A percentile compares a stretch with the other conserved stretches of the same genome.
These are phyloP conservation scores for Pempheris klunzingeri DNA, from an alignment of 2,797 vertebrate species.

Conservation along the genomic window DNA sequence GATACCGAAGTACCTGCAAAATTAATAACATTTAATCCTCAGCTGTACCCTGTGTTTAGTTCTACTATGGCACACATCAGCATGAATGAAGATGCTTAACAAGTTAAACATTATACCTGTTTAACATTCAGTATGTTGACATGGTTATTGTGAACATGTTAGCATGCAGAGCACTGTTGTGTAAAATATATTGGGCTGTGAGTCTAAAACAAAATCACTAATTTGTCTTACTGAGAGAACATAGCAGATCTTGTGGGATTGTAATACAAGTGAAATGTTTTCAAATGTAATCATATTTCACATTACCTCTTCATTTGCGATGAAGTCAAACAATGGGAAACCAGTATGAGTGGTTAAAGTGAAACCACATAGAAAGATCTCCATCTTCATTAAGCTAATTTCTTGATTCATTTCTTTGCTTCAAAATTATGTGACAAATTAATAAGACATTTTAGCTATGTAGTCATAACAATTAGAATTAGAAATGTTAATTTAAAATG, in stretches of 20 bases:
- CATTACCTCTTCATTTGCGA: background rate
- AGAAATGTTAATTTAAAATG: background rate
- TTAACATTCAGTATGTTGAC: too few relatives aligned
- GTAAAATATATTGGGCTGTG: constrained; percentile 31
- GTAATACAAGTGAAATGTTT: background rate
- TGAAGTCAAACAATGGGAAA: background rate
- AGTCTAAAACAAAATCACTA: constrained; percentile 17
- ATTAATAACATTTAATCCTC: too few relatives aligned
- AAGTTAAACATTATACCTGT: too few relatives aligned
- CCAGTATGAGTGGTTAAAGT: background rate
- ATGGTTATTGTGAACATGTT: too few relatives aligned
- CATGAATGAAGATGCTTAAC: too few relatives aligned
- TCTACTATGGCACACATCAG: too few relatives aligned
- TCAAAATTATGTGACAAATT: background rate
- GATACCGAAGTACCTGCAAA: too few relatives aligned
- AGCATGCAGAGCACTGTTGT: too few relatives aligned
- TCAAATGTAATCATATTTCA: background rate
- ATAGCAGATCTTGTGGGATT: background rate
- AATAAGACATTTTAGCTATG: background rate
- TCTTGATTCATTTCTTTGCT: background rate
- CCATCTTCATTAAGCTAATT: background rate
- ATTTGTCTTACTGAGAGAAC: background rate
- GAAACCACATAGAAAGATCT: background rate
- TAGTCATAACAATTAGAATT: background rate
- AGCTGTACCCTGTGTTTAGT: too few relatives aligned